Percentiles rank a stretch among this genome's conserved stretches.
These are phyloP conservation scores for Meiosimyza decipiens DNA, from an alignment of 2,888 invertebrate species.

Conservation along the genomic window DNA sequence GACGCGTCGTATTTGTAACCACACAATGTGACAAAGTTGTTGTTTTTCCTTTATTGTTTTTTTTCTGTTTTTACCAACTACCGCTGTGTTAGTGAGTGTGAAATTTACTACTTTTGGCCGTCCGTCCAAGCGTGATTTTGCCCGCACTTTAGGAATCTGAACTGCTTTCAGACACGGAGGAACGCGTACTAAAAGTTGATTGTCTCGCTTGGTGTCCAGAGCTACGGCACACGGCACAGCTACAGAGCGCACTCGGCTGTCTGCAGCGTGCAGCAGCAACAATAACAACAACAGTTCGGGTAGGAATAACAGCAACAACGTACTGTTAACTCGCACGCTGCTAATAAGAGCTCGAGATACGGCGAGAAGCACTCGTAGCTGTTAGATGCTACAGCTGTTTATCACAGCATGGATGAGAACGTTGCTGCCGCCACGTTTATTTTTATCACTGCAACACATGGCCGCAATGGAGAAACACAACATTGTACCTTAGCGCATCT, in stretches of 20 bases:
- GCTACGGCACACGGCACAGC: conserved; percentile 38
- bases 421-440: background rate
- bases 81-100: conserved; percentile 2
- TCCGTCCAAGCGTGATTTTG: conserved; percentile 42
- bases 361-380: background rate
- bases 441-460: conserved; percentile 23
- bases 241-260: background rate
- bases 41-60: conserved; percentile 16
- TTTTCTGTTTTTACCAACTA: conserved; percentile 17
- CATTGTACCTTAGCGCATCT: conserved; percentile 30
- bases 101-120: conserved; percentile 30
- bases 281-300: background rate
- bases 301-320: conserved; percentile 16
- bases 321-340: conserved; percentile 5
- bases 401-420: background rate
- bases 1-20: background rate
- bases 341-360: background rate
- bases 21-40: background rate
- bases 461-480: background rate
- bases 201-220: conserved; percentile 45
- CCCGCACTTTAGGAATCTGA: conserved; percentile 52
- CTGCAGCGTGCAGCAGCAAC: conserved; percentile 16
- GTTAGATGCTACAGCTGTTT: conserved; percentile 2
- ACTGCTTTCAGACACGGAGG: conserved; percentile 66
- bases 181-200: conserved; percentile 66